Evolutionary conservation across 2,797 vertebrate genomes (phyloP), one percentile per base, ranked within the genome.

Genomic region (Labroides dimidiatus): DNA sequence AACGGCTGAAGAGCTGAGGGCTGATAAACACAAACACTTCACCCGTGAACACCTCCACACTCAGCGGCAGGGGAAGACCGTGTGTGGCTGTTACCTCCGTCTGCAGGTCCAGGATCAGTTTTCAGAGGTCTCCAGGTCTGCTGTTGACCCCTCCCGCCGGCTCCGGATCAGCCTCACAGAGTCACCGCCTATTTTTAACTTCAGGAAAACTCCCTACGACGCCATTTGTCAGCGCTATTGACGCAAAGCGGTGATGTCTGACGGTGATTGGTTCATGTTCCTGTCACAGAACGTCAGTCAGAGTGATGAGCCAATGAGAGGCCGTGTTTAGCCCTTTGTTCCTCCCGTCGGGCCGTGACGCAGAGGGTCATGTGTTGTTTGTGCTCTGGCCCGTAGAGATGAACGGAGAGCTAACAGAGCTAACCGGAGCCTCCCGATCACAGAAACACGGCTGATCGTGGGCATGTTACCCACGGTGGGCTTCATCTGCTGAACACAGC

Each of bases 311-410:
- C 94, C 90, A 94, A 93, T 92, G 30, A 27, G 11, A 20, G 14
- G 0, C 1, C 45, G 30, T 0, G 4, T 17, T 0, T 2, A 37
- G 0, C 1, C 19, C 45, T 58, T 79, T 51, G 80, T 72, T 50
- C 91, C 91, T 50, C 87, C 89, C 67, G 51, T 60, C 6, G 43
- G 27, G 12, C 44, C 48, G 75, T 93, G 92, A 93, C 93, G 90
- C 87, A 68, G 80, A n/a, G 71, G 72, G 92, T 96, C 95, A 96
- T 92, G 95, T 96, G 96, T 95, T 96, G 95, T 97, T 96, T 97
- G 96, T 95, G 96, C 95, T 91, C 77, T 84, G 91, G 91, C 92
- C 92, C 76, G 89, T 91, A 89, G 86, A 94, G 91, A 90, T 93
- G 93, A 78, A 78, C 84, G 81, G 84, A 62, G 63, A 89, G 93